Conservation (phyloP, 2,113 vertebrate genomes). For the Marcusenius ussheri region DNA sequence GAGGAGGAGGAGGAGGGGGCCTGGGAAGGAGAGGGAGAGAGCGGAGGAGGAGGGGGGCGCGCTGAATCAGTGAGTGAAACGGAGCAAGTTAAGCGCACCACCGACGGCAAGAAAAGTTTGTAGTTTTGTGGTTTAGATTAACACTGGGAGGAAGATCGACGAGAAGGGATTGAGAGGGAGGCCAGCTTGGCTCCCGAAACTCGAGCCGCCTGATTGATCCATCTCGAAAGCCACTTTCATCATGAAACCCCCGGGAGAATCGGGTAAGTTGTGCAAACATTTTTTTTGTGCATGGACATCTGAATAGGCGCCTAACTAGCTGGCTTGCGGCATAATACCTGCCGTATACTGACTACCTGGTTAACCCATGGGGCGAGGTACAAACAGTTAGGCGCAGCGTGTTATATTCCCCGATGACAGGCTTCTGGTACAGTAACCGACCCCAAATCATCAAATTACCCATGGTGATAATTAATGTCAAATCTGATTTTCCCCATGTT, state of each 20-base stretch:
- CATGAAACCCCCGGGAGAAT: slow-evolving; percentile 40
- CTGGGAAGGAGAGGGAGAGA: slow-evolving; percentile 8
- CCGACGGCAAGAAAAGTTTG: slow-evolving; percentile 35
- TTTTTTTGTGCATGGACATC: background rate
- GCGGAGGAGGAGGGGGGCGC: background rate
- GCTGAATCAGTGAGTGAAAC: slow-evolving; percentile 64
- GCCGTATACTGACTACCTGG: background rate
- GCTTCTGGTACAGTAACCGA: background rate
- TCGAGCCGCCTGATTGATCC: slow-evolving; percentile 40
- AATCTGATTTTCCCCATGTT: background rate
- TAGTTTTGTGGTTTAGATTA: slow-evolving; percentile 8
- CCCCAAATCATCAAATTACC: background rate
- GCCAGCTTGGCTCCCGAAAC: slow-evolving; percentile 38
- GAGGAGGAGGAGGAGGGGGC: slow-evolving; percentile 10
- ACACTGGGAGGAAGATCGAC: slow-evolving; percentile 44
- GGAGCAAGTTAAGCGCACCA: slow-evolving; percentile 64
- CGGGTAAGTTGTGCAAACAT: slow-evolving; percentile 33
- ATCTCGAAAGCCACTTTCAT: slow-evolving; percentile 17
- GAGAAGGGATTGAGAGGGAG: slow-evolving; percentile 46
- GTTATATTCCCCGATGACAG: background rate
- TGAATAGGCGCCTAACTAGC: background rate
- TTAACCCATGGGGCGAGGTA: background rate
- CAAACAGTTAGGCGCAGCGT: background rate
- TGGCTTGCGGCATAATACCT: background rate
- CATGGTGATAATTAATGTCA: background rate